These are phyloP conservation scores for Plutomurus gul DNA, from an alignment of 1,140 invertebrate genomes.

Conservation along the genomic window DNA sequence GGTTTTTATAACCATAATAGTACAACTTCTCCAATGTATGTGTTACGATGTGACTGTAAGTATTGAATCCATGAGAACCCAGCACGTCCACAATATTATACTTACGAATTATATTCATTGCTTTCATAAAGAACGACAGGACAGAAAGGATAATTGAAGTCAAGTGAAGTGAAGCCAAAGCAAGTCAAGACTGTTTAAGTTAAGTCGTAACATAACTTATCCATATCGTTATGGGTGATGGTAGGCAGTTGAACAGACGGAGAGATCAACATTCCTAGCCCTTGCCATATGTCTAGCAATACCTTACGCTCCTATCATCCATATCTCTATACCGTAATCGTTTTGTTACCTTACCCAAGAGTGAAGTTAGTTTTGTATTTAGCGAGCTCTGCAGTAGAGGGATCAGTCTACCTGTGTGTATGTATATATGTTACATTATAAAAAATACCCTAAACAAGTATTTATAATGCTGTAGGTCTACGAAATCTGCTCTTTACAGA, in stretches of 20 bases:
- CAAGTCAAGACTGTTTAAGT: conserved; percentile 5
- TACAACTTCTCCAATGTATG: too few species aligned
- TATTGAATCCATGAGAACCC: background rate
- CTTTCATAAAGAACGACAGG: background rate
- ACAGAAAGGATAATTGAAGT: conserved; percentile 8
- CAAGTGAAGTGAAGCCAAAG: conserved; percentile 7
- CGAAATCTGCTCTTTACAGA: background rate
- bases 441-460: too few species aligned
- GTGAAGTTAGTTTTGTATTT: conserved; percentile 10
- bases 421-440: too few species aligned
- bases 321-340: background rate
- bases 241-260: conserved; percentile 28
- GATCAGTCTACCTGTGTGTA: background rate
- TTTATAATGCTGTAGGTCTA: too few species aligned
- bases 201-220: conserved; percentile 30
- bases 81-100: background rate
- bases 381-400: background rate
- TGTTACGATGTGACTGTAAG: too few species aligned
- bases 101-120: background rate
- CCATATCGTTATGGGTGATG: conserved; percentile 12
- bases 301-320: background rate
- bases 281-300: background rate
- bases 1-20: too few species aligned
- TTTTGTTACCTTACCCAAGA: conserved; percentile 15
- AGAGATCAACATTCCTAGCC: background rate